Evolutionary conservation across 1,140 invertebrate genomes (phyloP).

Genomic region (Leucophenga varia): DNA sequence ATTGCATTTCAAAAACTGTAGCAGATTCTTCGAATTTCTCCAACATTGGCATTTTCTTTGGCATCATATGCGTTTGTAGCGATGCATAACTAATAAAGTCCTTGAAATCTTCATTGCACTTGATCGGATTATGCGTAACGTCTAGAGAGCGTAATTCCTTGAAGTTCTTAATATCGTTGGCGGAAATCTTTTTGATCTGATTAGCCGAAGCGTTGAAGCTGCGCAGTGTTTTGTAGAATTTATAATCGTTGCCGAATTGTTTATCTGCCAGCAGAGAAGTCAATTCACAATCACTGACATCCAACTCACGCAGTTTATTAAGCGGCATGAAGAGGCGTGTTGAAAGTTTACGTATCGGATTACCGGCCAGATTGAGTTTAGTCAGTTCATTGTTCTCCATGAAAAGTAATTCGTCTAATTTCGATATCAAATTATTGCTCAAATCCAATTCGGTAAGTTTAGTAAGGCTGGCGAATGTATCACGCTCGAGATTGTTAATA

Average conservation of each 20-base stretch:
- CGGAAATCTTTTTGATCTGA: constrained; percentile 60
- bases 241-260: constrained; percentile 35
- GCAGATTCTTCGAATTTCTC: constrained; percentile 56
- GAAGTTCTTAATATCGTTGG: constrained; percentile 60
- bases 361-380: constrained; percentile 70
- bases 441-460: constrained; percentile 68
- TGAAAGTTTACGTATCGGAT: constrained; percentile 67
- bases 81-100: constrained; percentile 63
- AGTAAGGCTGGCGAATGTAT: constrained; percentile 55
- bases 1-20: constrained; percentile 23
- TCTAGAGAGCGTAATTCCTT: constrained; percentile 66
- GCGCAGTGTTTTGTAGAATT: constrained; percentile 58
- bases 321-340: constrained; percentile 66
- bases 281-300: constrained; percentile 68
- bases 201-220: constrained; percentile 64
- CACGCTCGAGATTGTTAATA: constrained; percentile 57
- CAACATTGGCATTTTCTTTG: constrained; percentile 55
- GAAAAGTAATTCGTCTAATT: constrained; percentile 65
- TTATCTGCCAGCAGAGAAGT: constrained; percentile 65
- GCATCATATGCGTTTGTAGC: constrained; percentile 57
- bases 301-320: constrained; percentile 60
- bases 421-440: constrained; percentile 65
- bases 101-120: constrained; percentile 64
- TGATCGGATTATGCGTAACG: constrained; percentile 65
- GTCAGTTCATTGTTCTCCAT: constrained; percentile 63